Evolutionary conservation across 2,888 invertebrate species (phyloP), one percentile per base, ranked within the genome.

Genomic region (Julus scanicus): DNA sequence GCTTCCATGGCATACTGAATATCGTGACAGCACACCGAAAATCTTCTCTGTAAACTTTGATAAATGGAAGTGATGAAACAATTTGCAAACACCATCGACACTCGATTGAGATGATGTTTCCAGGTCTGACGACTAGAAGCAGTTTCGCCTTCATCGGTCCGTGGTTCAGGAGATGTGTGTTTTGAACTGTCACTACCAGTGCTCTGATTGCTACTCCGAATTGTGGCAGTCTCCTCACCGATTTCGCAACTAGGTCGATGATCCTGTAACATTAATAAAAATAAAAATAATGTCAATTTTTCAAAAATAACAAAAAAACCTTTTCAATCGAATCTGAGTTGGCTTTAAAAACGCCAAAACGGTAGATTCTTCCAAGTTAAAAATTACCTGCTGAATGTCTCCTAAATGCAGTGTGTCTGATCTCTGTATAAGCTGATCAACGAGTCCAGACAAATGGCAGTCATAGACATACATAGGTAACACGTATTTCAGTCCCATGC

Each of bases 401-500:
- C 91, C 91, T 13, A 48, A 49, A n/a, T 85, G 49, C 20, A 85
- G 49, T 6, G 48, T 85, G 20, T 85, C 48, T 48, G 44, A 11
- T n/a, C 20, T 85, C 11, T 85, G 44, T 53, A 92, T 90, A 15
- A 92, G 90, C 29, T 92, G 91, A 86, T 91, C 91, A 3, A 94
- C 94, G 57, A 95, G 91, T 89, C 93, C 92, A 40, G 93, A 93
- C 85, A 94, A 91, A 1, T 94, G 94, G 91, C 95, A 95, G 91
- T 95, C 95, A 90, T 95, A 95, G n/a, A 95, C 93, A 90, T 95
- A 95, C 88, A 95, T 92, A 0, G 95, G 95, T 80, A 94, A 91
- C 37, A 93, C 20, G 20, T 63, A 84, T 63, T 89, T 87, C 13
- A 20, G 48, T 89, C 89, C 15, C 86, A 86, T 80, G 83, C 89